Evolutionary conservation across 92 coral and sea anemone genomes (phyloP), one percentile per base, ranked within the genome.

Genomic region (Epizoanthus ramosus): DNA sequence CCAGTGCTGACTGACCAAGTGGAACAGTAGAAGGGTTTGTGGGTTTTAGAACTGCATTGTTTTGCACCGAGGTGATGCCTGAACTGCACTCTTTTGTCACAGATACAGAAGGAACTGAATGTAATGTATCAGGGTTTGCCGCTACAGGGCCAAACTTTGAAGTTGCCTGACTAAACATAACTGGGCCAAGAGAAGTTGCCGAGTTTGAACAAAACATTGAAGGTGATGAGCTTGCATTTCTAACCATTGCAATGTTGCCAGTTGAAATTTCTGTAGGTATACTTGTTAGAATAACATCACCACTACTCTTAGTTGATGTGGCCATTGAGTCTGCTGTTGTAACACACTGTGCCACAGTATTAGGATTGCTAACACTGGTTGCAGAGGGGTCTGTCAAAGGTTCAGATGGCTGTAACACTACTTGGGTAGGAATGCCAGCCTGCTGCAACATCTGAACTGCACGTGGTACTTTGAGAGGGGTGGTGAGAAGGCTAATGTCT

Each of bases 401-500:
- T 41, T 25, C 16, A 15, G 67, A 10, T 8, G 80, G 61, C 33
- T 25, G 57, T 10, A 45, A 56, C 8, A 74, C 66, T 17, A 57
- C 52, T 18, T 31, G 22, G 4, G 23, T 18, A 25, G 82, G 31
- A 7, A 76, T 31, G 21, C 52, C 52, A 41, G 43, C 37, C 14
- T 63, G 37, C 18, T 77, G 82, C 12, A 77, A 43, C 47, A 63
- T 77, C 47, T 63, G 57, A 39, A 63, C 19, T 15, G 71, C 82
- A 19, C 14, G 0, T 39, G 82, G 82, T 24, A 77, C 41, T 17
- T 77, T 77, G 35, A 57, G 16, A n/a, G 82, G 70, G 23, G 59
- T 18, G 1, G 82, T 5, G n/a, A 77, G 63, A 22, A 77, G 82
- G 35, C 69, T 77, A 18, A 77, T 60, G 25, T 77, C 59, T 37